Percentiles rank a stretch among this genome's conserved stretches.
Evolutionary conservation across 2,113 vertebrate species (phyloP).

Genomic region (Sinocyclocheilus maitianheensis): DNA sequence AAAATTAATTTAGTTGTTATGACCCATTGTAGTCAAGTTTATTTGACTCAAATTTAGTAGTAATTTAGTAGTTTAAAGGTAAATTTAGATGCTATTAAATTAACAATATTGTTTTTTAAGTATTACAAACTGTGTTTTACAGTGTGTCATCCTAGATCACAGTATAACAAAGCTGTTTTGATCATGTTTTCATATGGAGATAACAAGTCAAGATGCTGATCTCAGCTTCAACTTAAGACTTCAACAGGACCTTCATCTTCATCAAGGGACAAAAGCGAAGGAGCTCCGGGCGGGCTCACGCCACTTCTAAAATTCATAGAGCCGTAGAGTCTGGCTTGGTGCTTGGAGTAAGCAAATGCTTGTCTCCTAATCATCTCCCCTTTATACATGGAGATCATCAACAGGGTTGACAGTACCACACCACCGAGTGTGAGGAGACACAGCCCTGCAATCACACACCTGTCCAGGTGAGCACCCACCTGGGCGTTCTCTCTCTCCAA

Average conservation of each 20-base stretch:
- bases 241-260: conserved; percentile 79
- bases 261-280: conserved; percentile 77
- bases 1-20: too few relatives aligned
- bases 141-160: background rate
- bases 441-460: conserved; percentile 93
- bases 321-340: conserved; percentile 89
- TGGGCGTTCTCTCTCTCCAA: conserved; percentile 86
- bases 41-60: background rate
- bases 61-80: background rate
- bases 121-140: background rate
- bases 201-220: background rate
- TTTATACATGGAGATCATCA: conserved; percentile 98
- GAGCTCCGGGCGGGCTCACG: conserved; percentile 75
- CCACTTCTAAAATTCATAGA: conserved; percentile 86
- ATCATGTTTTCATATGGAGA: background rate
- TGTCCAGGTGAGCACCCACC: conserved; percentile 91
- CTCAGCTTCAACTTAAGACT: conserved; percentile 32
- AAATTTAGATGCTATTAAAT: background rate
- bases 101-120: background rate
- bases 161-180: background rate
- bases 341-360: conserved; percentile 86
- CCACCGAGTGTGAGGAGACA: conserved; percentile 96
- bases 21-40: background rate
- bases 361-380: conserved; percentile 88
- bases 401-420: conserved; percentile 89